phyloP scores from a whole-genome alignment of 1,140 invertebrate genomes.

The Lordiphosa clarofinis region DNA sequence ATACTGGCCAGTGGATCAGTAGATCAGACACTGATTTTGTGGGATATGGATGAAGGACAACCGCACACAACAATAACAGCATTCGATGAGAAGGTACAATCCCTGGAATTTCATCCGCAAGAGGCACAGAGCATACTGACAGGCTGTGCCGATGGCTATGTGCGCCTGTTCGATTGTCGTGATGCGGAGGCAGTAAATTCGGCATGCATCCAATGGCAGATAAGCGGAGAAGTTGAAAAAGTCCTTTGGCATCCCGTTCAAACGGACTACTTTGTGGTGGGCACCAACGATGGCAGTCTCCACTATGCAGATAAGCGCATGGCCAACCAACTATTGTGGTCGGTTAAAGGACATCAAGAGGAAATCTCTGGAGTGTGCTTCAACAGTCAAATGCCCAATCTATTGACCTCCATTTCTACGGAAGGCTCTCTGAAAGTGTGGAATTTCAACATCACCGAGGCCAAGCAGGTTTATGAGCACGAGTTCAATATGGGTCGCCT shows the following conservation, averaged over 20 bases:
- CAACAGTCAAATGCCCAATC: constrained; percentile 62
- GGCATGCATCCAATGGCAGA: constrained; percentile 85
- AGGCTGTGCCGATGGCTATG: constrained; percentile 85
- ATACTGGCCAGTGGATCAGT: constrained; percentile 95
- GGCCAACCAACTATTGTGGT: constrained; percentile 86
- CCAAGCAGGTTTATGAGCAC: constrained; percentile 82
- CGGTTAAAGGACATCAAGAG: constrained; percentile 88
- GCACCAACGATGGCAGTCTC: constrained; percentile 89
- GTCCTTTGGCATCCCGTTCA: constrained; percentile 88
- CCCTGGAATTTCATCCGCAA: constrained; percentile 92
- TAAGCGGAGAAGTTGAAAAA: constrained; percentile 91
- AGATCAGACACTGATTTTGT: constrained; percentile 92
- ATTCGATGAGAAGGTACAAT: constrained; percentile 92
- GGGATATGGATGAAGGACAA: constrained; percentile 92
- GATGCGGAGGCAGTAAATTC: constrained; percentile 80
- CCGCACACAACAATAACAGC: constrained; percentile 87
- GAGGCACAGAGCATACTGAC: constrained; percentile 90
- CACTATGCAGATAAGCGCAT: constrained; percentile 89
- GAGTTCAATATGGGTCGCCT: constrained; percentile 85
- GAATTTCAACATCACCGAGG: constrained; percentile 66
- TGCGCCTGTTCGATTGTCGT: constrained; percentile 90
- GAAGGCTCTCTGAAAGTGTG: constrained; percentile 76
- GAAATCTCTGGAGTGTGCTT: constrained; percentile 86
- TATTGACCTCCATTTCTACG: constrained; percentile 66
- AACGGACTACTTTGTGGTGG: constrained; percentile 82